Evolutionary conservation across 2,888 invertebrate genomes (phyloP), one percentile per base, ranked within the genome.

Genomic region (Erannis defoliaria): DNA sequence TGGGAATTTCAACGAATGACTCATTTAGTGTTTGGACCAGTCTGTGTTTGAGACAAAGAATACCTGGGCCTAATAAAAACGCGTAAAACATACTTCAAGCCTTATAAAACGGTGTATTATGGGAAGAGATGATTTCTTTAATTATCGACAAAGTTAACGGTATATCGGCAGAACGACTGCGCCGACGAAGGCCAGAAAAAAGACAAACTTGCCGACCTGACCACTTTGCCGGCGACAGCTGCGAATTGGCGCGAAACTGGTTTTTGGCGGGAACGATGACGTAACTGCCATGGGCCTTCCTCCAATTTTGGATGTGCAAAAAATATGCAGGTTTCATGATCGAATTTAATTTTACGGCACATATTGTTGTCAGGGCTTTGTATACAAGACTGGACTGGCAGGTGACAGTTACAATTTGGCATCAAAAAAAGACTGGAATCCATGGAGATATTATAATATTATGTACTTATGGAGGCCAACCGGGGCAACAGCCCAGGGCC

Each of bases 231-330:
- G 82, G 68, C 87, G 90, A 89, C 92, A 90, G 90, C 91, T 93
- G 92, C 92, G 89, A 89, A 89, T 85, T 88, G 89, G 86, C 87
- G 88, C 89, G 85, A 87, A 91, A 91, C 90, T 77, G 88, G 91
- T 92, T 92, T 84, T 82, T 76, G 80, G 82, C 78, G 80, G 86
- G 82, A 86, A 76, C 73, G 73, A 73, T 90, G 90, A 90, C 91
- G 90, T 91, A 90, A 91, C 78, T 83, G 84, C 84, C 89, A 88
- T 89, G 86, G 85, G 88, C 82, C 86, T 81, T 79, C 79, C 75
- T 77, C 76, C 80, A 72, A 80, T 81, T 86, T 84, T 74, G 81
- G 80, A 76, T 76, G 74, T 62, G 72, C 80, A 89, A 88, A 90
- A 89, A 89, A 81, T 75, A 56, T 46, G 8, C 33, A 70, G 70